Evolutionary conservation across 2,888 invertebrate genomes (phyloP).

Genomic region (Hesperia comma): DNA sequence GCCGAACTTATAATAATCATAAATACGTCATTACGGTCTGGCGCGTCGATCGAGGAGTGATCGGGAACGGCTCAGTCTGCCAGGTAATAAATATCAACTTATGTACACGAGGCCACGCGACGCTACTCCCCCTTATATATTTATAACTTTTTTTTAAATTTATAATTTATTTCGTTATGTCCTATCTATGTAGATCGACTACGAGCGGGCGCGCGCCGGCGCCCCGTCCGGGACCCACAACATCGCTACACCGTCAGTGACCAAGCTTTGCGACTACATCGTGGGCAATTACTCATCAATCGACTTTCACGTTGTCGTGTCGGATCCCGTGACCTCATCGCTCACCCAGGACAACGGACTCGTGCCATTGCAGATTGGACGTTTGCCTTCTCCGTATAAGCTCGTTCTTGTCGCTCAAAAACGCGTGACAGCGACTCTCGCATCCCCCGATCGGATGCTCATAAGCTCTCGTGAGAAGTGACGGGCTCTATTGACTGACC

Average conservation of each 20-base stretch:
- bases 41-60: conserved; percentile 60
- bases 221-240: not conserved
- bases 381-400: not conserved
- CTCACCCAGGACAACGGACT: not conserved
- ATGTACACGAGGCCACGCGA: conserved; percentile 73
- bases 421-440: too few species aligned
- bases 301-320: too few species aligned
- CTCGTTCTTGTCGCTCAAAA: not conserved
- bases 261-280: not conserved
- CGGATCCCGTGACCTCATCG: not conserved
- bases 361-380: not conserved
- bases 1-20: conserved; percentile 75
- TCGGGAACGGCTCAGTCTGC: conserved; percentile 67
- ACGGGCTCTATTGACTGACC: too few species aligned
- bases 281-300: not conserved
- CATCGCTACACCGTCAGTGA: not conserved
- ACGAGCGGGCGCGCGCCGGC: conserved; percentile 1
- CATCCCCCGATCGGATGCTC: too few species aligned
- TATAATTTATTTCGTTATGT: conserved; percentile 82
- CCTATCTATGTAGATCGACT: conserved; percentile 80
- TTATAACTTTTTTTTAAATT: conserved; percentile 76
- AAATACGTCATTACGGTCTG: conserved; percentile 77
- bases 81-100: conserved; percentile 81
- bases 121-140: conserved; percentile 61
- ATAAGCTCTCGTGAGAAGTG: not conserved